Evolutionary conservation across 2,797 vertebrate genomes (phyloP).

Genomic region (Lepidocolaptes lacrymiger): DNA sequence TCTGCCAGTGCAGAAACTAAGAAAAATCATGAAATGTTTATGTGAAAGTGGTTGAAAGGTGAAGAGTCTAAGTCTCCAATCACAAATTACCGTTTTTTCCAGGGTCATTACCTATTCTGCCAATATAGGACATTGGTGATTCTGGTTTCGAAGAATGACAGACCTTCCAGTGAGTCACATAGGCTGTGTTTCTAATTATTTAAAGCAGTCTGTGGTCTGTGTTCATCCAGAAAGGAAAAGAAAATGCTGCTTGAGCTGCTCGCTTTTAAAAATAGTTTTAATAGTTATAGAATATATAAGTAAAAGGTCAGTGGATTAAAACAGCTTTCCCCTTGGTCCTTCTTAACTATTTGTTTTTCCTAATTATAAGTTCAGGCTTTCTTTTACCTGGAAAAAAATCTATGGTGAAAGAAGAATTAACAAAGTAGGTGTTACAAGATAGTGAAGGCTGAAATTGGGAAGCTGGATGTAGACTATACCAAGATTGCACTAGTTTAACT

Average conservation of each 20-base stretch:
- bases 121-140: not conserved
- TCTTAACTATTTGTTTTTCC: not conserved
- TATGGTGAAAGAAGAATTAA: not conserved
- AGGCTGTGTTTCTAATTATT: not conserved
- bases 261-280: not conserved
- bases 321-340: not conserved
- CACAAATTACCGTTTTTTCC: not conserved
- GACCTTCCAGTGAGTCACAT: not conserved
- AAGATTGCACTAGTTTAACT: slow-evolving; percentile 19
- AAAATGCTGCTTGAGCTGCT: not conserved
- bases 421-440: not conserved
- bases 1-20: not conserved
- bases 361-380: not conserved
- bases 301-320: not conserved
- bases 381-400: not conserved
- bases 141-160: not conserved
- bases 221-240: not conserved
- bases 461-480: not conserved
- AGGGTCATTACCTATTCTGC: not conserved
- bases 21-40: not conserved
- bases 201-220: not conserved
- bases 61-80: not conserved
- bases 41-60: not conserved
- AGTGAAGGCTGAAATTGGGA: not conserved
- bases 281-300: not conserved